phyloP scores from a whole-genome alignment of 2,888 invertebrate genomes.

The Tetanocera ferruginea region DNA sequence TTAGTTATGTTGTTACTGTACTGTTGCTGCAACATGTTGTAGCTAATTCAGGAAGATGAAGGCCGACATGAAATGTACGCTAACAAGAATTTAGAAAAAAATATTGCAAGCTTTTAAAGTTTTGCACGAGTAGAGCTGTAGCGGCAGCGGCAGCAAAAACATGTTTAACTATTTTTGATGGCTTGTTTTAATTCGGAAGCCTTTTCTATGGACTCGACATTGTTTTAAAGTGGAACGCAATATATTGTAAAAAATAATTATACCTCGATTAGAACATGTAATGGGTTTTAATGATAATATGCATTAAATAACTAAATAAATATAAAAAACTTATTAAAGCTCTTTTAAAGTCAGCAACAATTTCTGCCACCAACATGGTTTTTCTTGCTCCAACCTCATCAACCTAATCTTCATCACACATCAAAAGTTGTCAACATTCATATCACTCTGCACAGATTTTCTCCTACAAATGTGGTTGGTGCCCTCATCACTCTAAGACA shows the following conservation, averaged over 20 bases:
- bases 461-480: background rate
- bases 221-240: background rate
- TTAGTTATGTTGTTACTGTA: background rate
- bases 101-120: background rate
- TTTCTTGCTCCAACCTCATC: background rate
- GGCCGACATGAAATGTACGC: slow-evolving; percentile 55
- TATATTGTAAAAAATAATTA: too few species aligned
- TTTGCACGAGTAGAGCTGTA: background rate
- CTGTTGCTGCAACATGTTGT: slow-evolving; percentile 10
- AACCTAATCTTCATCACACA: background rate
- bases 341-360: too few species aligned
- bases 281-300: too few species aligned
- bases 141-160: background rate
- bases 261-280: too few species aligned
- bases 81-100: slow-evolving; percentile 28
- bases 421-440: slow-evolving; percentile 13
- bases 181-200: background rate
- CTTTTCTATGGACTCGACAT: background rate
- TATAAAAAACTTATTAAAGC: too few species aligned
- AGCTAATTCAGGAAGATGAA: slow-evolving; percentile 51
- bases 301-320: too few species aligned
- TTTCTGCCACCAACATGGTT: background rate
- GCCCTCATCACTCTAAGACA: background rate
- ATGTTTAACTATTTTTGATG: background rate
- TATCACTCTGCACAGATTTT: slow-evolving; percentile 2